These are phyloP conservation scores for Phragmatobia fuliginosa DNA, from an alignment of 2,888 invertebrate species.

Conservation along the genomic window DNA sequence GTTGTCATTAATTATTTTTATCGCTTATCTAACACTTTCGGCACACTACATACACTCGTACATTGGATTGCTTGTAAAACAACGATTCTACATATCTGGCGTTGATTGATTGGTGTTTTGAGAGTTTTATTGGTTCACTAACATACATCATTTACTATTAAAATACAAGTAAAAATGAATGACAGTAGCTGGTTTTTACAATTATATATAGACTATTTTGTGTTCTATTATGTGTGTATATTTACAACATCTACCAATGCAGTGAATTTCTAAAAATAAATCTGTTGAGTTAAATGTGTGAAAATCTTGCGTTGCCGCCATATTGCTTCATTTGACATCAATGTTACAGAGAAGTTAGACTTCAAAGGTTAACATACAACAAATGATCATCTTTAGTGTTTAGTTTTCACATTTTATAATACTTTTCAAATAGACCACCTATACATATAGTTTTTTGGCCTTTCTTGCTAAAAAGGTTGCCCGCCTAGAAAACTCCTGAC, in stretches of 20 bases:
- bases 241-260: background rate
- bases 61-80: slow-evolving; percentile 69
- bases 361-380: too few species aligned
- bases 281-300: background rate
- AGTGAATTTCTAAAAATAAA: background rate
- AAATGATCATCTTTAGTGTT: too few species aligned
- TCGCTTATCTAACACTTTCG: slow-evolving; percentile 84
- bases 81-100: slow-evolving; percentile 49
- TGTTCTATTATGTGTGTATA: background rate
- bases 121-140: slow-evolving; percentile 36
- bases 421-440: too few species aligned
- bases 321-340: background rate
- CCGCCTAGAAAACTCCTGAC: background rate
- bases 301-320: background rate
- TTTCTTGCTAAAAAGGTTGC: too few species aligned
- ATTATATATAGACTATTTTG: background rate
- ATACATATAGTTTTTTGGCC: too few species aligned
- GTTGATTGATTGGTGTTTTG: slow-evolving; percentile 55
- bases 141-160: slow-evolving; percentile 21
- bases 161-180: background rate
- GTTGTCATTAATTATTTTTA: slow-evolving; percentile 86
- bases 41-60: slow-evolving; percentile 68
- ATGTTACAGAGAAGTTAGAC: background rate
- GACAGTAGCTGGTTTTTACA: background rate
- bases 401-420: too few species aligned